Evolutionary conservation across 2,888 invertebrate genomes (phyloP).

Genomic region (Drymonia ruficornis): DNA sequence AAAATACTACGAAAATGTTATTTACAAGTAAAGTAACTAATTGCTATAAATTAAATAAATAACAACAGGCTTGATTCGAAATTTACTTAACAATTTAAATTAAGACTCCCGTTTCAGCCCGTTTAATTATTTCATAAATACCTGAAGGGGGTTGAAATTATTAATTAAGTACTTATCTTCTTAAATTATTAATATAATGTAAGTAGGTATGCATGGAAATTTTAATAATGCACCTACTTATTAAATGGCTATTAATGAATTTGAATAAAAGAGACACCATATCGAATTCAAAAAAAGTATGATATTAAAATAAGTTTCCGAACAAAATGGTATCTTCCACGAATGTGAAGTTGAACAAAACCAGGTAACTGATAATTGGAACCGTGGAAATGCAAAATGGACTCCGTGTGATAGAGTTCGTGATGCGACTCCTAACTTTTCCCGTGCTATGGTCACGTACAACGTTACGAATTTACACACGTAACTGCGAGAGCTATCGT

Average conservation of each 20-base stretch:
- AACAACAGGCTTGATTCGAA: constrained; percentile 28
- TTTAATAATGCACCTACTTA: too few relatives aligned
- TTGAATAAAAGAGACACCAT: too few relatives aligned
- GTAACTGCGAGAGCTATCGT: constrained; percentile 25
- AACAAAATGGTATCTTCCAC: background rate
- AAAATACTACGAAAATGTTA: constrained; percentile 4
- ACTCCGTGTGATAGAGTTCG: constrained; percentile 34
- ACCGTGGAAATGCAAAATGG: constrained; percentile 37
- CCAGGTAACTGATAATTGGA: constrained; percentile 33
- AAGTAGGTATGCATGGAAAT: background rate
- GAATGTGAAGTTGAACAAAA: constrained; percentile 18
- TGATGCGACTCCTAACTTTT: constrained; percentile 29
- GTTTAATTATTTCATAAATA: constrained; percentile 40
- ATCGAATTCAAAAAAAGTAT: too few relatives aligned
- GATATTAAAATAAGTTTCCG: background rate
- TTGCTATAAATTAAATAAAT: constrained; percentile 26
- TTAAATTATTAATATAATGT: background rate
- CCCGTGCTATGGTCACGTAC: constrained; percentile 27
- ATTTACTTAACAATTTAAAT: constrained; percentile 36
- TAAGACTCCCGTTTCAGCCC: constrained; percentile 39
- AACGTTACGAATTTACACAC: constrained; percentile 32
- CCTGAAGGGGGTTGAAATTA: constrained; percentile 12
- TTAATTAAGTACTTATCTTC: background rate
- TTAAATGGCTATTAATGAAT: too few relatives aligned
- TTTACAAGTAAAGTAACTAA: constrained; percentile 28